Evolutionary conservation across 37 sponge, comb jelly and placozoan genomes (phyloP), one percentile per base, ranked within the genome.

Genomic region (Theonella swinhoei): DNA sequence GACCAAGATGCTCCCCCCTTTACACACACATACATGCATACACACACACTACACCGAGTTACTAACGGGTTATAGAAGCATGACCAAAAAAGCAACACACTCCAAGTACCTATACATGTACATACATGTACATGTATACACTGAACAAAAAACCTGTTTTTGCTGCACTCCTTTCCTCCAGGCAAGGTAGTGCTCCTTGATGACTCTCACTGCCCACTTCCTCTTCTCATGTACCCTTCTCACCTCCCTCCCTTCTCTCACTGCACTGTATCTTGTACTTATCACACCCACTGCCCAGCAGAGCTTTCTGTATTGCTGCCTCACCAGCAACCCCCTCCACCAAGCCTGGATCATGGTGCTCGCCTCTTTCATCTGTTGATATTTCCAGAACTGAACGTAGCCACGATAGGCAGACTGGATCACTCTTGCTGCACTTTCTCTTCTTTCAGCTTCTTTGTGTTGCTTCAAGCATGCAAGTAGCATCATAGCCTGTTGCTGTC

Each of bases 321-420:
- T 67, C 1, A 4, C 42, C 42, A 58, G 39, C 29, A 36, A 67
- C 29, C 83, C 62, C 25, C 82, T 73, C 29, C 68, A 26, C 33
- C 63, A 67, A 29, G 64, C 24, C 82, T 87, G 88, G n/a, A 87
- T 62, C 36, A 62, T 37, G 3, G 29, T 58, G 29, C 54, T 17
- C 54, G 54, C 54, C 54, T 47, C 54, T 47, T 14, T 47, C 11
- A 14, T 47, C 54, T 47, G 54, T 47, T 47, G 54, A 14, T 47
- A 47, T 14, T 14, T 7, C 54, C 54, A 47, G 54, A 17, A 47
- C 11, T 17, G 11, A 7, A 47, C 54, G 54, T 47, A 47, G 54
- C 54, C 14, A 14, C 54, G 54, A 47, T 47, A 70, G 36, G 11
- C 39, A 36, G 25, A 5, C 67, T 86, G 87, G 40, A 86, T 70